These are phyloP conservation scores for Taphrorychus bicolor DNA, from an alignment of 2,888 invertebrate genomes.

Conservation along the genomic window DNA sequence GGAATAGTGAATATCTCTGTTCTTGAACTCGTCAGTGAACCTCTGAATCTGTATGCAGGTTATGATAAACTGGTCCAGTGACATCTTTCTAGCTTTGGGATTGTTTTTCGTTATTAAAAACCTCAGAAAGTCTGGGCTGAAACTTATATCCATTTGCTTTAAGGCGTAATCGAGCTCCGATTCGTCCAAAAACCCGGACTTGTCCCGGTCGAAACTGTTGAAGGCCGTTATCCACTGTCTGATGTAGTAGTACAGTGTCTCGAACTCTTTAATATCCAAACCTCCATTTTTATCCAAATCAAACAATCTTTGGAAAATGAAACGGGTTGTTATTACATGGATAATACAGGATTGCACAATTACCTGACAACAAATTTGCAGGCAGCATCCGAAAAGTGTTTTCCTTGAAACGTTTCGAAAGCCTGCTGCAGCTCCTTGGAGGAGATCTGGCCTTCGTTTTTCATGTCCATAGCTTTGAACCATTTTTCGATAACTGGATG, in stretches of 20 bases:
- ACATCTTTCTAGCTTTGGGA: conserved; percentile 50
- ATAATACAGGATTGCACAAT: too few relatives aligned
- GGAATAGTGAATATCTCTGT: conserved; percentile 51
- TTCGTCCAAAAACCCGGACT: not conserved
- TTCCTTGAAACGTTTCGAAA: conserved; percentile 46
- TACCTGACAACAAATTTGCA: not conserved
- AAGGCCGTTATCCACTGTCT: not conserved
- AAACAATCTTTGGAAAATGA: too few relatives aligned
- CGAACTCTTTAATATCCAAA: too few relatives aligned
- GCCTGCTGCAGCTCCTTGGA: conserved; percentile 55
- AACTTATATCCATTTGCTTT: conserved; percentile 53
- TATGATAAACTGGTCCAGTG: conserved; percentile 56
- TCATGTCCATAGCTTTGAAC: conserved; percentile 50
- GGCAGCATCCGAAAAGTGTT: too few relatives aligned
- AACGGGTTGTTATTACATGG: too few relatives aligned
- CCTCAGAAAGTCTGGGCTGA: conserved; percentile 51
- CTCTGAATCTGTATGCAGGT: conserved; percentile 58
- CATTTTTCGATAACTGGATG: conserved; percentile 52
- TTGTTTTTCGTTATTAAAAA: conserved; percentile 52
- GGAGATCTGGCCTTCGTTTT: conserved; percentile 50
- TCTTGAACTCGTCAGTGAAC: conserved; percentile 57
- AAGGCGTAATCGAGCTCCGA: conserved; percentile 50
- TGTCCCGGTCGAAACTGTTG: not conserved
- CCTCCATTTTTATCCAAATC: too few relatives aligned
- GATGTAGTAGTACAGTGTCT: too few relatives aligned